Percentiles rank a stretch among this genome's conserved stretches.
Evolutionary conservation across 35 echinoderm and acorn worm genomes (phyloP).

Genomic region (Strongylocentrotus purpuratus): DNA sequence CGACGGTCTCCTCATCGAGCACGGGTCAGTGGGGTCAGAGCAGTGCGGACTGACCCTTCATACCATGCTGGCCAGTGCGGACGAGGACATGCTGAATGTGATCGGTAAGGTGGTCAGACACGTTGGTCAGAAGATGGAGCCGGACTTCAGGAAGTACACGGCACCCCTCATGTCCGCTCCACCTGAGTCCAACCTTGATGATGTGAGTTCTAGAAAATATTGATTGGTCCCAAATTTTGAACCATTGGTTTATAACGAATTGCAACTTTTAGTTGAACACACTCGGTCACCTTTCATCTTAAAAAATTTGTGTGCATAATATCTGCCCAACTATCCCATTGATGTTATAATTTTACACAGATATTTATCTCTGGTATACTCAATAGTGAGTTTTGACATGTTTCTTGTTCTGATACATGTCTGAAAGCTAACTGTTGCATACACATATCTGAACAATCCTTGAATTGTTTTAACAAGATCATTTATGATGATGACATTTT

Average conservation of each 20-base stretch:
- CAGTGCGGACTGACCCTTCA: conserved; percentile 75
- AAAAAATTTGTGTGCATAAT: no score
- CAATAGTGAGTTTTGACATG: no score
- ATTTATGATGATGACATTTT: background rate
- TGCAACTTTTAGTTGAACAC: no score
- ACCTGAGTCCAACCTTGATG: conserved; percentile 48
- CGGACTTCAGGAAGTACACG: conserved; percentile 74
- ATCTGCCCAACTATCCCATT: no score
- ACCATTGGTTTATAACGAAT: no score
- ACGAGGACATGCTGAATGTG: conserved; percentile 93
- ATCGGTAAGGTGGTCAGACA: conserved; percentile 77
- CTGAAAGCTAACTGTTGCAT: no score
- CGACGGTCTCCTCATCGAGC: conserved; percentile 61
- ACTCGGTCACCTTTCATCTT: no score
- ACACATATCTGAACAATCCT: no score
- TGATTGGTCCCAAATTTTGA: background rate
- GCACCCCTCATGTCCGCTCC: conserved; percentile 52
- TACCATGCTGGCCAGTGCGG: conserved; percentile 85
- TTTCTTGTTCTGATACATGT: no score
- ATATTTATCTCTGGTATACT: no score
- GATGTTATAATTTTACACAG: no score
- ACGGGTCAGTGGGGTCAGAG: conserved; percentile 60
- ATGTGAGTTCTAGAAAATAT: conserved; percentile 54
- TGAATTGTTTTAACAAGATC: no score
- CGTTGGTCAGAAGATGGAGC: conserved; percentile 80